A percentile compares a stretch with the other conserved stretches of the same genome.
phyloP scores from a whole-genome alignment of 2,113 vertebrate genomes.

The Toxostoma redivivum region DNA sequence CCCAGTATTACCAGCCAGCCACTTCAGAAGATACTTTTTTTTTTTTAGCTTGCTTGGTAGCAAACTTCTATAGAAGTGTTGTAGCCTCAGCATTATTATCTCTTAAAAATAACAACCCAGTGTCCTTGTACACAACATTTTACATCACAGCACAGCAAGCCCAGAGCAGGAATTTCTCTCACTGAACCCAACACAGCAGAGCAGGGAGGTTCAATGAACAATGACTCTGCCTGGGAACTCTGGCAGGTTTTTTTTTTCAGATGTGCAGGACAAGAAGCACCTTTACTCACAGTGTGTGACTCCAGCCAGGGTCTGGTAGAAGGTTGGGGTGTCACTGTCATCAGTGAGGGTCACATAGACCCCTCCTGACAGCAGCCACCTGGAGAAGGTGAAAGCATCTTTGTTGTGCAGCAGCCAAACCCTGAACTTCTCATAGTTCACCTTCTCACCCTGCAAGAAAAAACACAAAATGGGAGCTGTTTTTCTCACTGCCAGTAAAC shows the following conservation, averaged over 20 bases:
- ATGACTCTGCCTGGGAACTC: not conserved
- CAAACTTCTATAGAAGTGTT: not conserved
- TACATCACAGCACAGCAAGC: not conserved
- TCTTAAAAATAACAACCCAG: not conserved
- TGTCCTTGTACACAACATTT: not conserved
- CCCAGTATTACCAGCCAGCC: not conserved
- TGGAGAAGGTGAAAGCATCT: conserved; percentile 94
- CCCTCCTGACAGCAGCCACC: conserved; percentile 94
- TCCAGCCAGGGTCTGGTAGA: conserved; percentile 98
- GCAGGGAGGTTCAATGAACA: fast-evolving
- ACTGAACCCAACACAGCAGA: fast-evolving
- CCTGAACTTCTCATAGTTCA: conserved; percentile 97
- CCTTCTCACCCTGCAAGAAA: conserved; percentile 88
- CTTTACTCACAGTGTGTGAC: conserved; percentile 94
- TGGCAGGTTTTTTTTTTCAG: not conserved
- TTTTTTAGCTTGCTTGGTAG: not conserved
- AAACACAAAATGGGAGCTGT: not conserved
- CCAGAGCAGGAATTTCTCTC: not conserved
- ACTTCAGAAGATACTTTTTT: not conserved
- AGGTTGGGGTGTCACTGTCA: conserved; percentile 97
- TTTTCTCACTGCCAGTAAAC: not conserved
- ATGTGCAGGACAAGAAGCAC: not conserved
- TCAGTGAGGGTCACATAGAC: conserved; percentile 96
- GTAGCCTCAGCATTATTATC: not conserved
- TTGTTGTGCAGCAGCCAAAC: conserved; percentile 95